Conservation (phyloP, 2,797 vertebrate genomes). For the Sebastes matsubarae region DNA sequence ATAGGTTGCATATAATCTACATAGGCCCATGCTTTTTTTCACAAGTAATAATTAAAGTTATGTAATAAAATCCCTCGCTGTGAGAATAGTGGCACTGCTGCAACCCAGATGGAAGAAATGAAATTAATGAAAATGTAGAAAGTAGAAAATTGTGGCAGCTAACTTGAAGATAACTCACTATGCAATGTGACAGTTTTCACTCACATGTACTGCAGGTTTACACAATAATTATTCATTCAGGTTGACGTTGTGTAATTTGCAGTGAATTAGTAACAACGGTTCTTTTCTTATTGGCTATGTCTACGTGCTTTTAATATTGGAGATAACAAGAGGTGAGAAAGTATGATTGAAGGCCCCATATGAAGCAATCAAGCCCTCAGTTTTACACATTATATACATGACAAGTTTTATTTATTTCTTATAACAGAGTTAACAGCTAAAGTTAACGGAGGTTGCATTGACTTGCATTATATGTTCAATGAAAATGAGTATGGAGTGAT, state of each 20-base stretch:
- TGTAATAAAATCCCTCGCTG: slow-evolving; percentile 19
- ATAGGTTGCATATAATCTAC: slow-evolving; percentile 5
- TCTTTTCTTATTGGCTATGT: neutral
- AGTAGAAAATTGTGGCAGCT: neutral
- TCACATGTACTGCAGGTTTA: neutral
- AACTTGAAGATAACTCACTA: slow-evolving; percentile 19
- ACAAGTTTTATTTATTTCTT: neutral
- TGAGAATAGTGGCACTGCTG: neutral
- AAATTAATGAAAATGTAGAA: slow-evolving; percentile 20
- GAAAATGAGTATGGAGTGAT: too few relatives aligned
- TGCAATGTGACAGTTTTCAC: neutral
- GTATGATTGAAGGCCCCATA: neutral
- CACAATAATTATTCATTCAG: neutral
- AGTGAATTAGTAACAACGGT: neutral
- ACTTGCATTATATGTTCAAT: too few relatives aligned
- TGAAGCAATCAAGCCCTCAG: neutral
- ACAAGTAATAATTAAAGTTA: slow-evolving; percentile 28
- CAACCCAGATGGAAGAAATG: slow-evolving; percentile 10
- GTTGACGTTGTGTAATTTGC: neutral
- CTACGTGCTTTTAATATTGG: neutral
- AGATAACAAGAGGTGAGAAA: neutral
- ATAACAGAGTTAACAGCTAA: too few relatives aligned
- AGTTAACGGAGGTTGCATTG: too few relatives aligned
- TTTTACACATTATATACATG: neutral
- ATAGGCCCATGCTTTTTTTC: neutral